phyloP scores from a whole-genome alignment of 2,113 vertebrate genomes.

The Labeo catla region DNA sequence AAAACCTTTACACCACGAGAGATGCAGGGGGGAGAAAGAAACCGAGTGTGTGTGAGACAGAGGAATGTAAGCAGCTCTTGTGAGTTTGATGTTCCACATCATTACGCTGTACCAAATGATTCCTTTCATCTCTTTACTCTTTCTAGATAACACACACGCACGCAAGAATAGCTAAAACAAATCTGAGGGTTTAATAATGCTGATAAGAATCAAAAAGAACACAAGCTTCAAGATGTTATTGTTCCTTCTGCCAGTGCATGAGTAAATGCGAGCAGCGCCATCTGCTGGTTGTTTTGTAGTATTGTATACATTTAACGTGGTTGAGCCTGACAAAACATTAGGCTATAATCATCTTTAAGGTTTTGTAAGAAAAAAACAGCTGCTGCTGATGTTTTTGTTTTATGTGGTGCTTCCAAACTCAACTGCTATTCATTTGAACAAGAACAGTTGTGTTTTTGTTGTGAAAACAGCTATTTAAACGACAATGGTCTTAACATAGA shows the following conservation, averaged over 20 bases:
- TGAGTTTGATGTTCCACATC: constrained; percentile 37
- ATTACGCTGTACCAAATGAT: constrained; percentile 2
- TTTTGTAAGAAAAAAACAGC: neutral
- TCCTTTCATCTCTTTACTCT: constrained; percentile 35
- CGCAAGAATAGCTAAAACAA: constrained; percentile 8
- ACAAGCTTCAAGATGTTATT: constrained; percentile 35
- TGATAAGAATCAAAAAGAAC: constrained; percentile 7
- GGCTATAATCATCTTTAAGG: neutral
- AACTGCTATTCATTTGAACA: neutral
- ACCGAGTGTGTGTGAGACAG: neutral
- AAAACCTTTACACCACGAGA: constrained; percentile 58
- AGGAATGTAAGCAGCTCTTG: constrained; percentile 3
- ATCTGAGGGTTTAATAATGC: neutral
- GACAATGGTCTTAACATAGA: neutral
- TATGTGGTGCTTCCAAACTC: neutral
- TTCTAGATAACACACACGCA: constrained; percentile 35
- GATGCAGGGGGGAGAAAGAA: constrained; percentile 46
- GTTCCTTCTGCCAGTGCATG: neutral
- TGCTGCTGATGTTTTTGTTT: neutral
- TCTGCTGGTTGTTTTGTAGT: constrained; percentile 31
- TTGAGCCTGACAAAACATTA: neutral
- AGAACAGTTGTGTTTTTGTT: neutral
- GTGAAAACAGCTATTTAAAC: neutral
- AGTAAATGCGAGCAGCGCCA: neutral
- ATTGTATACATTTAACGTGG: neutral